phyloP scores from a whole-genome alignment of 2,113 vertebrate species.

The Rhombomys opimus region DNA sequence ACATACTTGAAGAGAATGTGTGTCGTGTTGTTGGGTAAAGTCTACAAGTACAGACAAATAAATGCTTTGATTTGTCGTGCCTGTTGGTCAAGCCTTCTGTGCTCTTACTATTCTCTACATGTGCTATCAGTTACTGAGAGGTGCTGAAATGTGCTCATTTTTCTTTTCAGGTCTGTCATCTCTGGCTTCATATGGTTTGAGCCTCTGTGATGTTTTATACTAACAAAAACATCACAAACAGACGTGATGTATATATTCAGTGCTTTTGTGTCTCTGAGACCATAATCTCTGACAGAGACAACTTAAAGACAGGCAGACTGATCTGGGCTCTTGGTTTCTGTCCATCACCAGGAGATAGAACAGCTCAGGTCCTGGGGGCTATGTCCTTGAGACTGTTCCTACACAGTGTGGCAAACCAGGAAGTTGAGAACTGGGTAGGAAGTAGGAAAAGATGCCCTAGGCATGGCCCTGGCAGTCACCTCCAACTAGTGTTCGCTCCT shows the following conservation, averaged over 20 bases:
- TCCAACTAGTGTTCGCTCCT: neutral
- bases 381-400: neutral
- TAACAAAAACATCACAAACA: neutral
- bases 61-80: neutral
- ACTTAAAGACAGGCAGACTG: neutral
- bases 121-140: slow-evolving; percentile 13
- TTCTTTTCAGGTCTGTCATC: neutral
- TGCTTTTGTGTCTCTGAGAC: neutral
- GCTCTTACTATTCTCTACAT: neutral
- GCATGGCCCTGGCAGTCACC: neutral
- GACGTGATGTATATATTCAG: neutral
- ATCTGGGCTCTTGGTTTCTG: neutral
- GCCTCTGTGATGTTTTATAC: neutral
- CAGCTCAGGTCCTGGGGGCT: neutral
- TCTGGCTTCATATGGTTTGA: neutral
- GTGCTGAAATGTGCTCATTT: neutral
- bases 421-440: neutral
- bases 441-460: neutral
- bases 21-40: neutral
- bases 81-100: neutral
- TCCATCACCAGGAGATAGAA: neutral
- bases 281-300: neutral
- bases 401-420: no score
- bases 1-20: slow-evolving; percentile 19
- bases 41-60: neutral